Conservation (phyloP, 2,888 invertebrate species). For the Lysandra coridon region DNA sequence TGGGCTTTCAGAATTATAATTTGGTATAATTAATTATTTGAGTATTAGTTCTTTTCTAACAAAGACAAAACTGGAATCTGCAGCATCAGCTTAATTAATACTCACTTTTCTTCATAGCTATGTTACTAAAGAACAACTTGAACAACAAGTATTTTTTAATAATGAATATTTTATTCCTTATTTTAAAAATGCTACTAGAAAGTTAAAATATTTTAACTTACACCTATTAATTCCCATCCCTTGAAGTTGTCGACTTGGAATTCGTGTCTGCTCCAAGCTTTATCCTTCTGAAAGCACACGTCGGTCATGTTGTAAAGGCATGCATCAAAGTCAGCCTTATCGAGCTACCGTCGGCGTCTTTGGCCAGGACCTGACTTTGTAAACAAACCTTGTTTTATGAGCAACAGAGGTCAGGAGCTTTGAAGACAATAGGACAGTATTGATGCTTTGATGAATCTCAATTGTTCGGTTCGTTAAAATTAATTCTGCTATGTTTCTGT, state of each 20-base stretch:
- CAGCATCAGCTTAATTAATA: neutral
- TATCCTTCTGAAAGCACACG: slow-evolving; percentile 57
- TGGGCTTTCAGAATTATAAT: neutral
- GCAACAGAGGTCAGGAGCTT: slow-evolving; percentile 29
- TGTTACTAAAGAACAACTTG: neutral
- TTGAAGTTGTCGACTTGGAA: neutral
- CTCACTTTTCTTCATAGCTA: neutral
- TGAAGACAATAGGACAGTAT: slow-evolving; percentile 19
- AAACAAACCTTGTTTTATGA: slow-evolving; percentile 40
- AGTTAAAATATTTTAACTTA: neutral
- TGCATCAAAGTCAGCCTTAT: slow-evolving; percentile 69
- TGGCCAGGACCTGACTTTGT: slow-evolving; percentile 50
- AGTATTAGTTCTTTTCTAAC: neutral
- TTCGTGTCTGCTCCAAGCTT: slow-evolving; percentile 24
- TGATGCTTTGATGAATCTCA: slow-evolving; percentile 18
- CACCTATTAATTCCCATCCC: neutral
- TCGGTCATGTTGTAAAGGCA: slow-evolving; percentile 58
- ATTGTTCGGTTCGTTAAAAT: neutral
- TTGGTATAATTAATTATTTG: neutral
- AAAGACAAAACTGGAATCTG: neutral
- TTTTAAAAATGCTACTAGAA: neutral
- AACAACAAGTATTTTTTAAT: too few relatives aligned
- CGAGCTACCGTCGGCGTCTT: slow-evolving; percentile 46
- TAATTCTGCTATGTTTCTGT: neutral
- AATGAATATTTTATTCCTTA: too few relatives aligned